Percentiles rank a stretch among this genome's conserved stretches.
Evolutionary conservation across 1,140 invertebrate species (phyloP).

Genomic region (Tribolium castaneum): DNA sequence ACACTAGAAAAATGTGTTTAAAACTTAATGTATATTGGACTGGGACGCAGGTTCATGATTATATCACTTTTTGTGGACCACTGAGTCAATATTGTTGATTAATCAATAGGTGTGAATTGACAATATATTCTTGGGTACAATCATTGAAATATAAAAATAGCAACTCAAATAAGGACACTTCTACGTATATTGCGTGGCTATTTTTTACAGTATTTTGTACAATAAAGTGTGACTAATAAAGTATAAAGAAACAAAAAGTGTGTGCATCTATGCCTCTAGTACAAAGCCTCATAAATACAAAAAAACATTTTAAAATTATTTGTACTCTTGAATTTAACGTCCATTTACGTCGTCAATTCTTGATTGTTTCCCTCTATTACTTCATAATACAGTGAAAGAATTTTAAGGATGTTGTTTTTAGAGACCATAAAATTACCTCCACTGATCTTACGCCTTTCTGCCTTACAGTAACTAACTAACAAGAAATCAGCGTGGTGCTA

Average conservation of each 20-base stretch:
- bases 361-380: not conserved
- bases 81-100: too few species aligned
- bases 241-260: not conserved
- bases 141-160: not conserved
- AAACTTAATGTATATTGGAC: too few species aligned
- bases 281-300: not conserved
- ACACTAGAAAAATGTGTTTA: too few species aligned
- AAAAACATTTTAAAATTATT: not conserved
- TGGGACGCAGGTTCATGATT: too few species aligned
- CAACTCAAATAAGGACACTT: constrained; percentile 1
- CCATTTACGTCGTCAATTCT: not conserved
- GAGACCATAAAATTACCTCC: not conserved
- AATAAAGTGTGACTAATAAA: not conserved
- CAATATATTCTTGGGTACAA: not conserved
- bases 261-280: not conserved
- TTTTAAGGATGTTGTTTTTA: not conserved
- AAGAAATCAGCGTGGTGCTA: not conserved
- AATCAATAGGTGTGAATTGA: too few species aligned
- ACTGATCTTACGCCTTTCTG: not conserved
- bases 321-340: not conserved
- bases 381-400: not conserved
- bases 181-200: not conserved
- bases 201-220: not conserved
- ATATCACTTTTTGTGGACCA: too few species aligned
- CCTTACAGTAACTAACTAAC: not conserved